A percentile compares a stretch with the other conserved stretches of the same genome.
These are phyloP conservation scores for Pangasianodon gigas DNA, from an alignment of 2,113 vertebrate species.

Conservation along the genomic window DNA sequence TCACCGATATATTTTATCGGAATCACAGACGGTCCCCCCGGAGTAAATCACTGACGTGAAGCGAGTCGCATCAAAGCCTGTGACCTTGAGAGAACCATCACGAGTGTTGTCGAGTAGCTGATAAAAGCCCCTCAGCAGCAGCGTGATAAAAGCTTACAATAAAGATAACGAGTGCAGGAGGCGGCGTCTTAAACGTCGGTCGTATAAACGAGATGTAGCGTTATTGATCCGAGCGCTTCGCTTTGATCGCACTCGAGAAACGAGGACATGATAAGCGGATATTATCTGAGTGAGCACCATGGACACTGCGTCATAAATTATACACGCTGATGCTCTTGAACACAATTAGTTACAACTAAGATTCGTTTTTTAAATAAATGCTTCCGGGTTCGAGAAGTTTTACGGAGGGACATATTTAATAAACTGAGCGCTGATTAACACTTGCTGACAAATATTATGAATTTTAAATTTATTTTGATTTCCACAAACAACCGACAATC, in stretches of 20 bases:
- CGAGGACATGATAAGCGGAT: background rate
- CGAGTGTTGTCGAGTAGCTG: background rate
- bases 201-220: background rate
- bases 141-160: background rate
- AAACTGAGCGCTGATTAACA: background rate
- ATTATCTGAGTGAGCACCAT: background rate
- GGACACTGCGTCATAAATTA: background rate
- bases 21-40: background rate
- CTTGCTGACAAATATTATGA: background rate
- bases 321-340: background rate
- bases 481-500: background rate
- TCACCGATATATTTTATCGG: background rate
- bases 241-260: background rate
- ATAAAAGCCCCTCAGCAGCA: background rate
- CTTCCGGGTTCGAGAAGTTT: background rate
- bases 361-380: background rate
- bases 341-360: background rate
- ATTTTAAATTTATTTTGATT: background rate
- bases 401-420: background rate
- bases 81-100: constrained; percentile 2
- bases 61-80: background rate
- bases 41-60: background rate
- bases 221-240: background rate
- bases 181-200: background rate
- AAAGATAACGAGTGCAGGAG: background rate